Base-by-base conservation (phyloP, 2,797 vertebrate genomes). In the Brachyalestes nurse region DNA sequence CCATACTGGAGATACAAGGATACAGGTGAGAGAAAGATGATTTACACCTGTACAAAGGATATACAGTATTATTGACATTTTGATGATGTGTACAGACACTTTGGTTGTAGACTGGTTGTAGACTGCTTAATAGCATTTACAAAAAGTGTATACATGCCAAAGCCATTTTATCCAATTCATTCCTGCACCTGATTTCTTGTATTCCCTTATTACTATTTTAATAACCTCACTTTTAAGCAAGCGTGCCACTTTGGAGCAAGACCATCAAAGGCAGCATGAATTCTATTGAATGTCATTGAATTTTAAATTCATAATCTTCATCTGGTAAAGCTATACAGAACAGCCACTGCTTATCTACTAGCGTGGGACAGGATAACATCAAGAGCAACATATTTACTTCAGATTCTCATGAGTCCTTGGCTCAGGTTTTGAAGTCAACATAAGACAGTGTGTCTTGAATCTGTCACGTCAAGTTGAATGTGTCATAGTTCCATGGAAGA, bases 401-500 rank as follows among this genome's bases (percentile, higher is more conserved):
- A 67, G 5, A 13, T 51, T 34, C 14, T 8, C 74, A 34, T 61
- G 9, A 53, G 69, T 67, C 47, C 40, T 47, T 49, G 10, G 55
- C 42, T 75, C 28, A 51, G 60, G 45, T 58, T 72, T 75, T 10
- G 47, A 77, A 62, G 58, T 55, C 57, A 12, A 34, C 9, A 51
- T 34, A 34, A 71, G 34, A 51, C 55, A 45, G 49, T 40, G 53
- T 14, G 6, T 82, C 74, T 77, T 72, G 61, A 66, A 42, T 65
- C 49, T 75, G 84, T 87, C 89, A 86, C 84, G 0, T 23, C 71
- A 83, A 55, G 81, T 79, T 80, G 82, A 79, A 78, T 42, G 1
- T 82, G 86, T 84, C 89, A 17, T 72, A 87, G 75, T 67, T 72
- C 87, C 84, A 79, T 78, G 87, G 88, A 92, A 90, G 82, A 90